Evolutionary conservation across 92 coral and sea anemone species (phyloP), one percentile per base, ranked within the genome.

Genomic region (Heliopora coerulea): DNA sequence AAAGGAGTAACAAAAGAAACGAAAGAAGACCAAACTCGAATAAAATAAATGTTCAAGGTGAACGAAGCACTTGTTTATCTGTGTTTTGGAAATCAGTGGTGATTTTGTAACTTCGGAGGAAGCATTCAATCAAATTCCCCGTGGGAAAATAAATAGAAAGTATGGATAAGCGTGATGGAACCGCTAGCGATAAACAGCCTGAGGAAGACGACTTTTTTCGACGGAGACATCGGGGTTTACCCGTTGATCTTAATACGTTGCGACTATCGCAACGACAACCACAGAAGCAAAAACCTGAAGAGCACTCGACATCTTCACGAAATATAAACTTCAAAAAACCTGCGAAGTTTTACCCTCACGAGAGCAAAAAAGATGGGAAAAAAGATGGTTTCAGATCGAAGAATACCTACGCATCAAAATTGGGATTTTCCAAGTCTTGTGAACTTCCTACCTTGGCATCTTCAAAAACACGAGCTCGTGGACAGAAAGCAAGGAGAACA

Each of bases 191-290:
- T 46, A 10, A 46, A 15, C 14, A 7, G n/a, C 52, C 12, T 2
- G 15, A 46, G 15, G 14, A n/a, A 46, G 52, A 46, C n/a, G n/a
- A 8, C 2, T 3, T 46, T 15, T 46, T 2, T 46, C 17, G n/a
- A 46, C 52, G 52, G 7, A 8, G 14, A 46, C 12, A 10, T 46
- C 70, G n/a, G 0, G 70, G 6, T 67, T 13, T 49, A 44, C 74
- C 74, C 19, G 39, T 67, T 67, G 74, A 67, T 67, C 74, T 67
- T 8, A 67, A 67, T 41, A 29, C 37, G 15, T 67, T 67, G 59
- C 25, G 25, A 14, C 27, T 67, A 19, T 41, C 70, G 70, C 70
- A 34, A 33, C 21, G 19, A 7, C 30, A 56, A 4, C 33, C 2
- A 3, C 74, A 67, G 13, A 1, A 46, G 29, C 30, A 24, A 28